phyloP scores from a whole-genome alignment of 2,797 vertebrate genomes.

The Epinephelus malabaricus region DNA sequence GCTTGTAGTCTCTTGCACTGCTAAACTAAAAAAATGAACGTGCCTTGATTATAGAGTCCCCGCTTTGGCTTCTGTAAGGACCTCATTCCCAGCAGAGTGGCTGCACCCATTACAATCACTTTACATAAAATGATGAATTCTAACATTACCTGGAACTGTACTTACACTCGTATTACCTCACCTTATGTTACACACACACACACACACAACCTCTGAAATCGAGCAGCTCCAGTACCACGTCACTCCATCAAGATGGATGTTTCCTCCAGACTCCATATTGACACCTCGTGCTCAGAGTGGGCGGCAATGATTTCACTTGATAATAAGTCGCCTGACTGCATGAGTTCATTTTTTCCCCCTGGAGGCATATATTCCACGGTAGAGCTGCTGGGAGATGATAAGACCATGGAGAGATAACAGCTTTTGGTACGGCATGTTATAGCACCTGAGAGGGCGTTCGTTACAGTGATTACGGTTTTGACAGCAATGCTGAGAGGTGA shows the following conservation, averaged over 20 bases:
- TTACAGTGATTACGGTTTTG: conserved; percentile 60
- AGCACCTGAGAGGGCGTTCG: conserved; percentile 55
- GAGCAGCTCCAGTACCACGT: conserved; percentile 12
- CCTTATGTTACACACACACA: conserved; percentile 15
- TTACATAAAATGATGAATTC: conserved; percentile 46
- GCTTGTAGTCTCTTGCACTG: background rate
- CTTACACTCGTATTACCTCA: background rate
- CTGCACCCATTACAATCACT: conserved; percentile 16
- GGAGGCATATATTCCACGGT: conserved; percentile 58
- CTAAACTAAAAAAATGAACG: background rate
- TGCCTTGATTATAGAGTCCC: conserved; percentile 27
- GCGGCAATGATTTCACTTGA: conserved; percentile 60
- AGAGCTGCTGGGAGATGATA: conserved; percentile 66
- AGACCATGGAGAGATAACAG: conserved; percentile 54
- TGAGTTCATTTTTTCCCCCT: conserved; percentile 45
- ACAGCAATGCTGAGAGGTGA: conserved; percentile 54
- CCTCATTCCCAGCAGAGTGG: conserved; percentile 15
- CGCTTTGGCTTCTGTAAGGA: conserved; percentile 5
- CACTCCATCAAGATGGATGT: conserved; percentile 36
- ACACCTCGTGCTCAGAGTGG: conserved; percentile 45
- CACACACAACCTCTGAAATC: conserved; percentile 27
- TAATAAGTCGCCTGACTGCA: conserved; percentile 62
- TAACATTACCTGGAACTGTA: conserved; percentile 8
- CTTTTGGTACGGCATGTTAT: conserved; percentile 33
- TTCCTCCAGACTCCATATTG: conserved; percentile 44